Evolutionary conservation across 2,113 vertebrate genomes (phyloP).

Genomic region (Ahaetulla prasina): DNA sequence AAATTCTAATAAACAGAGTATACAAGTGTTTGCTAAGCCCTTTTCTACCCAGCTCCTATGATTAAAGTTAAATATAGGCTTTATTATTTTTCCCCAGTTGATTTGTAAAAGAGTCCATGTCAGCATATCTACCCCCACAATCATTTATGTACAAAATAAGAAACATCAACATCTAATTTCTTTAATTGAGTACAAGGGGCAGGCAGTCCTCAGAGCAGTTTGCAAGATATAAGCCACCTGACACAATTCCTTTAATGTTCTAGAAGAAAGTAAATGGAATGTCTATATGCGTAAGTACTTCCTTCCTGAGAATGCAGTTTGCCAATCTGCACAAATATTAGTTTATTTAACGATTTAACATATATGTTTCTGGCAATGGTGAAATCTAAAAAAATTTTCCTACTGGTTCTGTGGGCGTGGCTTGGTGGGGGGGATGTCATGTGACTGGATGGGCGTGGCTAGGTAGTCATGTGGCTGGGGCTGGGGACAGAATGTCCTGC

Average conservation of each 20-base stretch:
- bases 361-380: not conserved
- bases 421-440: too few species aligned
- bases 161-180: not conserved
- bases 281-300: not conserved
- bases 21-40: too few species aligned
- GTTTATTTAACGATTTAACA: not conserved
- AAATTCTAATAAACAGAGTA: too few species aligned
- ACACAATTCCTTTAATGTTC: not conserved
- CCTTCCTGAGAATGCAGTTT: not conserved
- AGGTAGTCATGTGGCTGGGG: too few species aligned
- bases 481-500: too few species aligned
- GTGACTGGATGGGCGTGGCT: too few species aligned
- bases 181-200: not conserved
- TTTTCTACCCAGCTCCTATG: not conserved
- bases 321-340: not conserved
- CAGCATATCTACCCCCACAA: not conserved
- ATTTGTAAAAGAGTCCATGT: not conserved
- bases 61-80: not conserved
- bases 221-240: not conserved
- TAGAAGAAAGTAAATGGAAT: not conserved
- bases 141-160: not conserved
- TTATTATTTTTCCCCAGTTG: not conserved
- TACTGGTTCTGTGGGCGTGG: too few species aligned
- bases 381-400: too few species aligned
- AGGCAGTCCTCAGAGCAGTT: not conserved